Base-by-base conservation (phyloP, 2,797 vertebrate genomes). In the Sebastes minor region DNA sequence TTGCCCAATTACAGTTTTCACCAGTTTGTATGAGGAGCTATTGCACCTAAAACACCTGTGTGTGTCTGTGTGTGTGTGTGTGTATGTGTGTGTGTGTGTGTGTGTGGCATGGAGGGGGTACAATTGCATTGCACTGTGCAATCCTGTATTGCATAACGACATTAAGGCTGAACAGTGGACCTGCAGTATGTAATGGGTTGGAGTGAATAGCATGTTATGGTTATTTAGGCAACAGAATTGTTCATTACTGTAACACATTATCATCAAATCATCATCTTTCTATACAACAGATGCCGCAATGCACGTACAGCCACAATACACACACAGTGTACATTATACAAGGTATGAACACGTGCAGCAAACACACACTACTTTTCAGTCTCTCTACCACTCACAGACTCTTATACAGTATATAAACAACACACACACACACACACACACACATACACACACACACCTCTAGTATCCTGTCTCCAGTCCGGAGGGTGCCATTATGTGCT, bases 381-480 rank as follows among this genome's bases (percentile, higher is more conserved):
- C 5, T 66, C 32, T 64, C 4, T 33, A 28, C 25, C 64, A 81
- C 74, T 69, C 63, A 72, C 12, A 70, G n/a, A 23, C 22, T 23
- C 30, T 28, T 33, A 38, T 60, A 33, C 22, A 59, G 25, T 33
- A 53, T 38, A 13, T 32, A 35, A 16, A 28, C n/a, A n/a, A n/a
- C n/a, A n/a, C n/a, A n/a, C n/a, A n/a, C 35, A 52, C 49, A 63
- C 28, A 8, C 42, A 63, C 52, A 16, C 80, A 74, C 61, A 79
- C 38, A 62, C 27, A 71, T 27, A 35, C 25, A 73, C 78, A 60
- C 70, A 78, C 74, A 66, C 86, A 74, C 98, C 97, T 99, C 97
- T 52, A 99, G 95, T 67, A 99, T 98, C 88, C 97, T 96, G 94
- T 99, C 98, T 93, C 99, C 98, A 4, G 96, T 96, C 93, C 96